Evolutionary conservation across 2,797 vertebrate genomes (phyloP), one percentile per base, ranked within the genome.

Genomic region (Buphagus erythrorhynchus): DNA sequence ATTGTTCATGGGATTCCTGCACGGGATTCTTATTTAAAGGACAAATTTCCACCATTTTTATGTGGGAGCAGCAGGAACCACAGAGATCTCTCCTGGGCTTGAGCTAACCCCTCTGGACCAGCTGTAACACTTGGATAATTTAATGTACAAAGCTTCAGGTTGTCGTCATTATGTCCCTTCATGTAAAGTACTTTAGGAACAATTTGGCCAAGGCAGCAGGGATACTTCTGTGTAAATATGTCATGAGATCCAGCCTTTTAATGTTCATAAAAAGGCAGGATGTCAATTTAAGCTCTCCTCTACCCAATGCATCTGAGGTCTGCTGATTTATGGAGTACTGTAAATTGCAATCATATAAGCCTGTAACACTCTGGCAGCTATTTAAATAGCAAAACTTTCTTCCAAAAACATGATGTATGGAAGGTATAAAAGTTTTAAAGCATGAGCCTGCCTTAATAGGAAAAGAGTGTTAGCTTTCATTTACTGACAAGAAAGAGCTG

Each of bases 371-470:
- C 91, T 95, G 97, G 93, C 95, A 97, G 93, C 87, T 96, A 94
- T 93, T 97, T 98, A 96, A 97, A 95, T 95, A 97, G 95, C 93
- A 97, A 97, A 97, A 97, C 85, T 97, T 97, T 96, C 85, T 94
- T 96, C 87, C 95, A 94, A 92, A 98, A 96, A 86, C 88, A 67
- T 97, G 93, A 97, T 97, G 75, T 97, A 96, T 94, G 57, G 86
- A 80, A 79, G 82, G 78, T 89, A 97, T 96, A 92, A 97, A 97
- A 95, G 83, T 97, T 97, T 95, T 92, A 95, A 97, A 97, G 94
- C 81, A 48, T 59, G 51, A 93, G 76, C 63, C 84, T 90, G 54
- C 16, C 86, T 97, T 97, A 96, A 96, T 93, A 95, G 67, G 86
- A 36, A 92, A 95, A 86, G 57, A 67, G 57, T 95, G 73, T 97